Evolutionary conservation across 2,113 vertebrate species (phyloP).

Genomic region (Dolichotis patagonum): DNA sequence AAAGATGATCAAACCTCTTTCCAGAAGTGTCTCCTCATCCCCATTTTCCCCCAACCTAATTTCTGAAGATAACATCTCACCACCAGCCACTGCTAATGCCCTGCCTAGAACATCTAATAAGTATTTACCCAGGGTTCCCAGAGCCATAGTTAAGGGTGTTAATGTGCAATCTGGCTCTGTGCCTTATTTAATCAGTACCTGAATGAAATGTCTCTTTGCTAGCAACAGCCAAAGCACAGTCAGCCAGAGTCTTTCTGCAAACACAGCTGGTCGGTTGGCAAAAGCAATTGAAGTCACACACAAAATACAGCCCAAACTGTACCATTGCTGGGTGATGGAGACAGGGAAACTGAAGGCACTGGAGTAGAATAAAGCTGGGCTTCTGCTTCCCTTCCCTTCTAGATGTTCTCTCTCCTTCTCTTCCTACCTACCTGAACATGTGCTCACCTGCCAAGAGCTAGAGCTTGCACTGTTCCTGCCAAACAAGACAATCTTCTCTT

Average conservation of each 20-base stretch:
- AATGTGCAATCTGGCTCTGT: constrained; percentile 68
- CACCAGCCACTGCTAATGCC: constrained; percentile 37
- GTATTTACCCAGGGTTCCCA: constrained; percentile 69
- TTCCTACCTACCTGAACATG: constrained; percentile 28
- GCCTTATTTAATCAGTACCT: constrained; percentile 80
- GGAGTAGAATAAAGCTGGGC: not conserved
- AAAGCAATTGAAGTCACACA: constrained; percentile 59
- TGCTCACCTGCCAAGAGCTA: not conserved
- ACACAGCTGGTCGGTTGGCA: constrained; percentile 73
- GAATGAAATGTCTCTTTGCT: constrained; percentile 78
- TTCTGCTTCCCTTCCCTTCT: not conserved
- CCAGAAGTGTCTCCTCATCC: constrained; percentile 34
- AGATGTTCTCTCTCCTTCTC: not conserved
- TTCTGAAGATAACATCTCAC: constrained; percentile 59
- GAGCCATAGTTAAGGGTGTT: constrained; percentile 70
- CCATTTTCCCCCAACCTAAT: constrained; percentile 36
- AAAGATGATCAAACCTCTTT: constrained; percentile 45
- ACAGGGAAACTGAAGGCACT: not conserved
- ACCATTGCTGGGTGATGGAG: not conserved
- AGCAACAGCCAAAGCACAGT: constrained; percentile 72
- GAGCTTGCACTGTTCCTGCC: not conserved
- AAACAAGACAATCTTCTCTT: not conserved
- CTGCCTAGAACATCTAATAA: constrained; percentile 70
- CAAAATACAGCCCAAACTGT: constrained; percentile 64
- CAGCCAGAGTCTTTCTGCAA: constrained; percentile 74